Evolutionary conservation across 2,797 vertebrate genomes (phyloP), one percentile per base, ranked within the genome.

Genomic region (Rachycentron canadum): DNA sequence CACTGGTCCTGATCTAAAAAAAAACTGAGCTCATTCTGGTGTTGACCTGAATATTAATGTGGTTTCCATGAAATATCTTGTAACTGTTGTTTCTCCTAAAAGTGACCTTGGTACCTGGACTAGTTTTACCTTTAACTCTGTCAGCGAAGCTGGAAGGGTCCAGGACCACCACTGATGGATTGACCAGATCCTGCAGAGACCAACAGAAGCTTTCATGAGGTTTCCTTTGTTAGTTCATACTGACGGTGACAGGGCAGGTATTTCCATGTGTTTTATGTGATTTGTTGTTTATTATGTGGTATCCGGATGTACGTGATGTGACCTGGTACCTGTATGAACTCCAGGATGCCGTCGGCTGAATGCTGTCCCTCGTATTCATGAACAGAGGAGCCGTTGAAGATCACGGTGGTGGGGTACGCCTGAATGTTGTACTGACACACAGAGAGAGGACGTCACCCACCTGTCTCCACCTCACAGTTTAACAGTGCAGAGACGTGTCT

Each of bases 331-430:
- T 99, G 94, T 89, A 99, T 96, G 67, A 99, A 99, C 88, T 98
- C 97, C 92, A 99, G 84, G 86, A 99, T 98, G 86, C 98, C 96
- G 21, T 97, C 96, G 0, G 97, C 97, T 38, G 97, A 98, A 69
- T 99, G 98, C 69, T 97, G 98, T 14, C 98, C 98, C 88, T 99
- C 97, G 30, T 99, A 99, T 68, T 99, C 97, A 21, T 99, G 97
- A 73, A 97, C 85, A 62, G 92, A 95, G 59, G 98, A 98, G 68
- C 97, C 97, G 77, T 99, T 99, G 81, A 99, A 98, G 63, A 99
- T 96, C 3, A 99, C 95, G 0, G 98, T 99, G 41, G 98, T 99
- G 74, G 98, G 98, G 85, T 99, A 99, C 16, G 97, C 97, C 77
- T 97, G 95, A 76, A 99, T 97, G 28, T 99, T 97, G 88, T 99